Percentiles rank a stretch among this genome's conserved stretches.
These are phyloP conservation scores for Pycnonotus jocosus DNA, from an alignment of 2,113 vertebrate genomes.

Conservation along the genomic window DNA sequence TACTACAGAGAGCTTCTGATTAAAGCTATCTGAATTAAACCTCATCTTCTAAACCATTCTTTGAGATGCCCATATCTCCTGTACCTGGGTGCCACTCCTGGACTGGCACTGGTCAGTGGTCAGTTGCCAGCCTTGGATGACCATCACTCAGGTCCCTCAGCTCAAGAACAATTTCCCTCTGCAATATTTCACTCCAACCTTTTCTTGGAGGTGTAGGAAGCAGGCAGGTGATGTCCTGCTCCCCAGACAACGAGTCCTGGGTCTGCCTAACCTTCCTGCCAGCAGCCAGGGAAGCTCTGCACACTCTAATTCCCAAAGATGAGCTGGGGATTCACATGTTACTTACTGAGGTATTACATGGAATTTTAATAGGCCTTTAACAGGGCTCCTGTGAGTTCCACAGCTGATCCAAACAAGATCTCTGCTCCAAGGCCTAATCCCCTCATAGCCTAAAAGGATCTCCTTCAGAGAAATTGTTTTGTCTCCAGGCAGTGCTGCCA, in stretches of 20 bases:
- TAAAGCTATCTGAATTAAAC: conserved; percentile 22
- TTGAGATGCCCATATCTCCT: background rate
- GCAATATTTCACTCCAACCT: background rate
- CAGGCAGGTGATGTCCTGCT: background rate
- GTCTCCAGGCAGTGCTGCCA: conserved; percentile 1
- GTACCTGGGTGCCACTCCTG: background rate
- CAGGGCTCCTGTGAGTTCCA: conserved; percentile 61
- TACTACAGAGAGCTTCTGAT: background rate
- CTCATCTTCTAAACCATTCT: background rate
- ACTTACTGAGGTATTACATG: conserved; percentile 60
- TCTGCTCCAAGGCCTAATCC: conserved; percentile 42
- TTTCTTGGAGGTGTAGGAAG: background rate
- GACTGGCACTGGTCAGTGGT: background rate
- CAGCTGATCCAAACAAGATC: conserved; percentile 64
- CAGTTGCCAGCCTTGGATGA: background rate
- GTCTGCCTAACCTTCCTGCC: background rate
- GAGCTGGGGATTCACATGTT: conserved; percentile 52
- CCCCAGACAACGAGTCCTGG: conserved; percentile 8
- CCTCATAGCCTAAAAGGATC: conserved; percentile 46
- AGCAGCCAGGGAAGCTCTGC: conserved; percentile 36
- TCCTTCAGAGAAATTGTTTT: conserved; percentile 42
- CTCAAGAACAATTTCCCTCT: background rate
- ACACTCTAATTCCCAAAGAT: conserved; percentile 51
- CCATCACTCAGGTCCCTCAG: background rate
- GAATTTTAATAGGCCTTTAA: conserved; percentile 70